Evolutionary conservation across 2,888 invertebrate species (phyloP).

Genomic region (Athripsodes cinereus): DNA sequence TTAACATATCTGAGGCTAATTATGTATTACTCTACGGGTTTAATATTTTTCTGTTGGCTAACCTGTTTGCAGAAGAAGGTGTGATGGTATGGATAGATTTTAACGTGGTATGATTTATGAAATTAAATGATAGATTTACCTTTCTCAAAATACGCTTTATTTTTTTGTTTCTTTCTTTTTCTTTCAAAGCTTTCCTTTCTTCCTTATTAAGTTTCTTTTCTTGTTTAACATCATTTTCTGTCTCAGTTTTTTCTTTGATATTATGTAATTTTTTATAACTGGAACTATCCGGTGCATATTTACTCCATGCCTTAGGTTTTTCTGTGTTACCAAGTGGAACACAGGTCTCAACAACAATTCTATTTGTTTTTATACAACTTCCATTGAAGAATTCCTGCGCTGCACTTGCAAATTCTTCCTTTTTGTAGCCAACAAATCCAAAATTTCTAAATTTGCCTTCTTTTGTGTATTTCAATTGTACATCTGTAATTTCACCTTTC

Average conservation of each 20-base stretch:
- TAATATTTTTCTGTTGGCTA: too few species aligned
- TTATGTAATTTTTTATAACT: slow-evolving; percentile 53
- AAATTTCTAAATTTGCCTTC: slow-evolving; percentile 91
- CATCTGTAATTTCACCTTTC: slow-evolving; percentile 86
- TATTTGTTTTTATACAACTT: slow-evolving; percentile 76
- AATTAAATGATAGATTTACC: slow-evolving; percentile 36
- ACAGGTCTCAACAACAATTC: slow-evolving; percentile 72
- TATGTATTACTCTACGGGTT: too few species aligned
- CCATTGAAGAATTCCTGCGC: slow-evolving; percentile 79
- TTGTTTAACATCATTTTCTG: slow-evolving; percentile 29
- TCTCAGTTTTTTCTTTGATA: slow-evolving; percentile 32
- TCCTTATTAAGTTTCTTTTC: slow-evolving; percentile 31
- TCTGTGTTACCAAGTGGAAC: slow-evolving; percentile 56
- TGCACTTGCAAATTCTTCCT: slow-evolving; percentile 67
- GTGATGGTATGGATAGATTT: too few species aligned
- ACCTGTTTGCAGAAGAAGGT: too few species aligned
- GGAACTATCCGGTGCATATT: slow-evolving; percentile 75
- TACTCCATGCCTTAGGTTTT: slow-evolving; percentile 91
- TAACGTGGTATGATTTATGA: neutral
- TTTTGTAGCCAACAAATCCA: slow-evolving; percentile 87
- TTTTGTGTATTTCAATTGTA: slow-evolving; percentile 86
- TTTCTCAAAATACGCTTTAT: slow-evolving; percentile 62
- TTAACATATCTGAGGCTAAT: too few species aligned
- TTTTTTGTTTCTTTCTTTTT: slow-evolving; percentile 45
- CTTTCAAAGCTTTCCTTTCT: slow-evolving; percentile 31